Evolutionary conservation across 2,113 vertebrate species (phyloP).

Genomic region (Nothoprocta perdicaria): DNA sequence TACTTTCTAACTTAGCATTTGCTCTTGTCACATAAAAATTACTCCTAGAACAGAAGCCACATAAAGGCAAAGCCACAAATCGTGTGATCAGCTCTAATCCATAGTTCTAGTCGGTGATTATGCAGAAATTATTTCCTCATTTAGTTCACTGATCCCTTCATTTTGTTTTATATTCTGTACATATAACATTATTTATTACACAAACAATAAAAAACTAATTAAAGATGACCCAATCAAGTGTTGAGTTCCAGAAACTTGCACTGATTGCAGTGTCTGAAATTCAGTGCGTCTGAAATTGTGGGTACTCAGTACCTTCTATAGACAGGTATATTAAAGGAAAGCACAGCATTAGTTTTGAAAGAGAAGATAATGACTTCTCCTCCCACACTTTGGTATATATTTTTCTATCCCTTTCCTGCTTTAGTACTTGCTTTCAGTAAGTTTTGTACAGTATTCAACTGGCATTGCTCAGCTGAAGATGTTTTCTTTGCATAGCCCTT

Average conservation of each 20-base stretch:
- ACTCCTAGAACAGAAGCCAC: background rate
- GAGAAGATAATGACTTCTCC: background rate
- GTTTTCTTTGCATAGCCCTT: background rate
- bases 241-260: background rate
- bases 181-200: background rate
- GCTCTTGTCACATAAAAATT: background rate
- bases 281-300: background rate
- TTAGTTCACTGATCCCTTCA: background rate
- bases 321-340: background rate
- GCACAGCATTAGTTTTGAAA: background rate
- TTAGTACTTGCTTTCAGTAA: background rate
- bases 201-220: background rate
- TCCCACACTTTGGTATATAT: background rate
- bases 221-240: background rate
- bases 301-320: background rate
- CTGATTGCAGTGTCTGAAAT: background rate
- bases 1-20: background rate
- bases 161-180: background rate
- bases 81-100: background rate
- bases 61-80: background rate
- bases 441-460: background rate
- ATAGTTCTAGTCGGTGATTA: background rate
- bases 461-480: background rate
- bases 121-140: background rate
- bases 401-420: conserved; percentile 1